Evolutionary conservation across 2,113 vertebrate species (phyloP).

Genomic region (Triplophysa rosa): DNA sequence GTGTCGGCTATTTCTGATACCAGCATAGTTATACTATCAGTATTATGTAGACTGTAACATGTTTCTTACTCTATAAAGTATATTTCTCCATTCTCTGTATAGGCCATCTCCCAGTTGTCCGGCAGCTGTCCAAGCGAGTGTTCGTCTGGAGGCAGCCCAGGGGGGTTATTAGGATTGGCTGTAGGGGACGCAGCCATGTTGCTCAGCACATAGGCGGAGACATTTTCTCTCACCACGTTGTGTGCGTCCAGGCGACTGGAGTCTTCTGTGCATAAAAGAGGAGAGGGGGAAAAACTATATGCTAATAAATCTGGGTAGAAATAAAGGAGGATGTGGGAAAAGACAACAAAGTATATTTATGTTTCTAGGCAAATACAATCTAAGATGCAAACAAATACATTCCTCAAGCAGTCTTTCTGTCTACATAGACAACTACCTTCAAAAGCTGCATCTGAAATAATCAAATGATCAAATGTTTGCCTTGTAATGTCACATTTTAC

Average conservation of each 20-base stretch:
- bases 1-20: too few species aligned
- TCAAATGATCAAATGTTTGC: too few species aligned
- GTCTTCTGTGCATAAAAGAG: conserved; percentile 83
- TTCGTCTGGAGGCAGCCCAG: conserved; percentile 69
- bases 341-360: conserved; percentile 59
- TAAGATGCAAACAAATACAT: background rate
- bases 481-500: too few species aligned
- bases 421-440: background rate
- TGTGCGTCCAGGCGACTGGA: conserved; percentile 91
- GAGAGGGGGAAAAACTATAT: conserved; percentile 74
- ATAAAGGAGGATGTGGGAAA: conserved; percentile 54
- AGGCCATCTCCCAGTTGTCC: conserved; percentile 99
- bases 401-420: background rate
- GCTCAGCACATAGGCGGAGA: conserved; percentile 75
- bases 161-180: conserved; percentile 88
- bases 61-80: conserved; percentile 95
- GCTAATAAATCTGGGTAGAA: conserved; percentile 71
- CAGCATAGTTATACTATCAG: too few species aligned
- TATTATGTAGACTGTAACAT: background rate
- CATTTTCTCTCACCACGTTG: conserved; percentile 74
- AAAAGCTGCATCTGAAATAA: background rate
- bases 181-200: conserved; percentile 82
- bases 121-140: conserved; percentile 93
- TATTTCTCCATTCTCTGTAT: conserved; percentile 97
- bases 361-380: conserved; percentile 1